phyloP scores from a whole-genome alignment of 1,140 invertebrate species.

The Sitobion miscanthi region DNA sequence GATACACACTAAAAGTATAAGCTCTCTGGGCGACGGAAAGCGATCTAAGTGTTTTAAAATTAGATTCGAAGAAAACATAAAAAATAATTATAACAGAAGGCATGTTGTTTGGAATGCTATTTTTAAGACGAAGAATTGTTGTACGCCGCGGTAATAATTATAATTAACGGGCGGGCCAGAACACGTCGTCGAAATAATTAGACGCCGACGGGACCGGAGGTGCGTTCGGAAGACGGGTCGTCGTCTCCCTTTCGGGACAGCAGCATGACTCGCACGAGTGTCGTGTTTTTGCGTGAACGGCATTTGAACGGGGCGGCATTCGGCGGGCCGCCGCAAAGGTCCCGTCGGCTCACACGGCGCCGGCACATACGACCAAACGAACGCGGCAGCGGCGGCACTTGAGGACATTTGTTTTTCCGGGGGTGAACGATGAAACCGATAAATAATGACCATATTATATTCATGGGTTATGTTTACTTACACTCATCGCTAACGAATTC shows the following conservation, averaged over 20 bases:
- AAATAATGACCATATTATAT: not conserved
- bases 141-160: not conserved
- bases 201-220: not conserved
- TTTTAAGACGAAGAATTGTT: conserved; percentile 6
- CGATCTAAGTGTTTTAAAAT: conserved; percentile 29
- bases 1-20: not conserved
- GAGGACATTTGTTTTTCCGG: not conserved
- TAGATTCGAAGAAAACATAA: not conserved
- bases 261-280: conserved; percentile 26
- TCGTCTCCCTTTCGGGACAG: not conserved
- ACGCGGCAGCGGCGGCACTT: conserved; percentile 5
- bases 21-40: not conserved
- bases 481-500: too few species aligned
- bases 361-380: not conserved
- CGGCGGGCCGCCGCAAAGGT: not conserved
- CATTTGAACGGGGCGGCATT: conserved; percentile 37
- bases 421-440: not conserved
- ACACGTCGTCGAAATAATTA: not conserved
- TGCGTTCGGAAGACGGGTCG: not conserved
- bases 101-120: conserved; percentile 1
- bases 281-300: conserved; percentile 19
- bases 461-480: not conserved
- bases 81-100: conserved; percentile 20
- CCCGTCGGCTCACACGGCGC: conserved; percentile 13
- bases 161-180: not conserved